Conservation (phyloP, 2,888 invertebrate species). For the Xestobium rufovillosum region DNA sequence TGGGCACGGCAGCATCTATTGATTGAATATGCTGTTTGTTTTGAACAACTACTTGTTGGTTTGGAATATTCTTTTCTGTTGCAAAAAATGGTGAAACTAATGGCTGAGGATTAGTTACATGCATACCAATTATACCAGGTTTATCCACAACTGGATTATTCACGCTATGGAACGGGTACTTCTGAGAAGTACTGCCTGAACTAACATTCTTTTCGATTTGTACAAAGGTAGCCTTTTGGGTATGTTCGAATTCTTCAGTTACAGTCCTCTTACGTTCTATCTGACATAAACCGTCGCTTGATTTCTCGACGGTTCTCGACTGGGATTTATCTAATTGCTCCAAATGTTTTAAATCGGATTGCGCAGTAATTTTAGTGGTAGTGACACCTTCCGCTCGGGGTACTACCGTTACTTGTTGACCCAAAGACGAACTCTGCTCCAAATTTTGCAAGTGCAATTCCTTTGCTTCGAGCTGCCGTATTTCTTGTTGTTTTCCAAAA, state of each 20-base stretch:
- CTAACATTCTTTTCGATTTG: constrained; percentile 50
- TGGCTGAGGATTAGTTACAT: constrained; percentile 37
- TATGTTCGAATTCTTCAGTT: constrained; percentile 60
- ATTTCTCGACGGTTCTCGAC: constrained; percentile 27
- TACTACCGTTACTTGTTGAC: constrained; percentile 34
- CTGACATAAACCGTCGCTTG: constrained; percentile 42
- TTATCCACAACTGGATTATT: constrained; percentile 29
- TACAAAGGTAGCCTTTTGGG: constrained; percentile 56
- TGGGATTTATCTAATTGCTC: constrained; percentile 30
- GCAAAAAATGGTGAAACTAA: constrained; percentile 26
- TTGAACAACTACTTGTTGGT: neutral
- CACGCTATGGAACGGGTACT: constrained; percentile 30
- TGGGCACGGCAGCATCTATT: too few relatives aligned
- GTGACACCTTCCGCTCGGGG: constrained; percentile 31
- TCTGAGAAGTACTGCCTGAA: constrained; percentile 16
- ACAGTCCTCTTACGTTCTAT: constrained; percentile 54
- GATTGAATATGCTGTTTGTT: too few relatives aligned
- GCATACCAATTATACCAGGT: constrained; percentile 29
- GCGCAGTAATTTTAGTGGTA: constrained; percentile 31
- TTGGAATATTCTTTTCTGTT: neutral
- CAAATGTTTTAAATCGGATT: constrained; percentile 29
- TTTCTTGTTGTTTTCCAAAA: constrained; percentile 12
- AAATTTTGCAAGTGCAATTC: neutral
- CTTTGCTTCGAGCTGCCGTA: neutral
- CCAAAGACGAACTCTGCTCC: too few relatives aligned